Evolutionary conservation across 2,888 invertebrate species (phyloP), one percentile per base, ranked within the genome.

Genomic region (Tipula vernalis): DNA sequence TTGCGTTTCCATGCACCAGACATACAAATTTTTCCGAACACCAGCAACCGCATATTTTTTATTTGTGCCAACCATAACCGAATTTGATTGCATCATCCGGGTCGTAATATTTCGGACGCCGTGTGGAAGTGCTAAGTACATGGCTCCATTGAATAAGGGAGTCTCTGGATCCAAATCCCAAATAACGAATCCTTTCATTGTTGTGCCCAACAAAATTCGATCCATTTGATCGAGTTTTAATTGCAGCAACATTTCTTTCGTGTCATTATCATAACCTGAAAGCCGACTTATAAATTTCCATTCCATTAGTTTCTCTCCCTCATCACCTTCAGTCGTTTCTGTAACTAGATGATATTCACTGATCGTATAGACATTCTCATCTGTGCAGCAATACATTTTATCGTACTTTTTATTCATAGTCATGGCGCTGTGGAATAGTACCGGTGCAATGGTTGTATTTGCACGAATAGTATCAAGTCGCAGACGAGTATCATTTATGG

Each of bases 31-130:
- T 91, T 98, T 98, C 88, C 98, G 95, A 0, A 99, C 98, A 2
- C 98, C 99, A 51, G 98, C 99, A 0, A 99, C 97, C 0, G 98
- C 97, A 90, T 97, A 98, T 89, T 97, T 96, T 89, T 96, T 95
- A 87, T 96, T 95, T 44, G 96, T 97, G 89, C 98, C 98, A 88
- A 99, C 94, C 93, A 98, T 97, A 86, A 98, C 95, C 0, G 98
- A 97, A 90, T 98, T 98, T 0, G 97, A 97, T 88, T 95, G 95
- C 89, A 98, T 94, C 93, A 98, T 96, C 91, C 96, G 96, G 0
- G 97, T 98, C 3, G 97, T 97, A 86, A 99, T 98, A 90, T 99
- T 99, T 84, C 98, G 93, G 4, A 98, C 96, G 0, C 98, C 98
- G 89, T 97, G 97, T 0, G 97, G 97, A 18, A 97, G 90, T 41